These are phyloP conservation scores for Drusus annulatus DNA, from an alignment of 1,140 invertebrate species.

Conservation along the genomic window DNA sequence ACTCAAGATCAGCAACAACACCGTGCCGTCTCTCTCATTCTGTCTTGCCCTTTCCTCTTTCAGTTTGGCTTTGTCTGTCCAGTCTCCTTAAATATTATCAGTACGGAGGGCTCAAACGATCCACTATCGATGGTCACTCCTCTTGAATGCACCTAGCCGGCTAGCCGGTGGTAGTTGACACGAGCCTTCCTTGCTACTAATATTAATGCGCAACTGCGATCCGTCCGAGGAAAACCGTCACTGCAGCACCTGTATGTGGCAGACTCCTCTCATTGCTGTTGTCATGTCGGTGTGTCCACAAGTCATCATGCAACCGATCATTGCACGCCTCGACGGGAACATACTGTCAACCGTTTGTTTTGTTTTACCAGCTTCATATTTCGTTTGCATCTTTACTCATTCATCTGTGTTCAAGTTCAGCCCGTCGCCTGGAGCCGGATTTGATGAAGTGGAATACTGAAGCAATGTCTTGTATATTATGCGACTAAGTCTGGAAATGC, in stretches of 20 bases:
- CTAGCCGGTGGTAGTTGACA: background rate
- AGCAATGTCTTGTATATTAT: too few relatives aligned
- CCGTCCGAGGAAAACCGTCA: background rate
- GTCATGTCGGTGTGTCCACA: conserved; percentile 43
- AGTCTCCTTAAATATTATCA: conserved; percentile 43
- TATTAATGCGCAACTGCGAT: conserved; percentile 15
- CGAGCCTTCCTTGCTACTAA: conserved; percentile 47
- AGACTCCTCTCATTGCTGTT: conserved; percentile 8
- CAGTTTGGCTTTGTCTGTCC: conserved; percentile 52
- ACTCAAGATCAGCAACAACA: conserved; percentile 49
- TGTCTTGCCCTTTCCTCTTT: conserved; percentile 47
- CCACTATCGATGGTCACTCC: background rate
- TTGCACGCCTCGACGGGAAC: conserved; percentile 35
- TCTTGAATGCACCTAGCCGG: background rate
- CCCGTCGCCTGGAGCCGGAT: conserved; percentile 6
- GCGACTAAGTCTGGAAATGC: too few relatives aligned
- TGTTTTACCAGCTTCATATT: conserved; percentile 22
- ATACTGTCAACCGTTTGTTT: conserved; percentile 27
- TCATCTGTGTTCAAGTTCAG: conserved; percentile 25
- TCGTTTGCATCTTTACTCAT: conserved; percentile 42
- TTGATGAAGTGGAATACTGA: background rate
- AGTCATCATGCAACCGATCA: conserved; percentile 30
- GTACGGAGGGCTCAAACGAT: conserved; percentile 40
- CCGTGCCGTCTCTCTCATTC: conserved; percentile 48
- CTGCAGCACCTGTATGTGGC: conserved; percentile 9